Conservation (phyloP, 2,113 vertebrate species). For the Oncorhynchus masou region DNA sequence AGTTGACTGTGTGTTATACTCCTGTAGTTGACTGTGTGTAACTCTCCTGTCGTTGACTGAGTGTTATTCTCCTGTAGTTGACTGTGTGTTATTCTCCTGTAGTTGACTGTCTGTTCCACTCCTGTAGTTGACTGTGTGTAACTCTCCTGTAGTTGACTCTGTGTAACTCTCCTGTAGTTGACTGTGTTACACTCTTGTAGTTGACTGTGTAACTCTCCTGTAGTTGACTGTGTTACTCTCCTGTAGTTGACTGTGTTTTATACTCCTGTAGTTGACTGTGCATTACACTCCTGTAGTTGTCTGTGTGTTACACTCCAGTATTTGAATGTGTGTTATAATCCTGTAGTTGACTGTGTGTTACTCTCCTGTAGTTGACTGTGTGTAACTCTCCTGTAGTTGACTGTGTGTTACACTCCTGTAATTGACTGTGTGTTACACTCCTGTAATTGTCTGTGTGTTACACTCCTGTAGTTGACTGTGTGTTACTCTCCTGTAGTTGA, state of each 20-base stretch:
- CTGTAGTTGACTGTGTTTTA: no score
- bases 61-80: conserved; percentile 24
- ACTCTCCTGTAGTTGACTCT: conserved; percentile 23
- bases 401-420: conserved; percentile 26
- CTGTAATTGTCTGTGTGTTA: no score
- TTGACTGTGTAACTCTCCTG: conserved; percentile 2
- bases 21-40: no score
- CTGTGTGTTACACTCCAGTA: conserved; percentile 23
- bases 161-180: conserved; percentile 24
- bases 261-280: conserved; percentile 8
- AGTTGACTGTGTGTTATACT: conserved; percentile 25
- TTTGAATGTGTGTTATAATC: conserved; percentile 21
- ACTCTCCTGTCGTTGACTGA: conserved; percentile 21
- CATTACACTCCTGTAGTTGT: conserved; percentile 23
- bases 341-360: neutral
- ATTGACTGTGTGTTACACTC: conserved; percentile 22
- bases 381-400: conserved; percentile 24
- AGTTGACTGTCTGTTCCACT: conserved; percentile 24
- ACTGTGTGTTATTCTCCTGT: conserved; percentile 23
- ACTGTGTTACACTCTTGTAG: conserved; percentile 24
- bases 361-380: conserved; percentile 17
- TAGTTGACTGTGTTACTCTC: conserved; percentile 4
- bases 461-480: no score
- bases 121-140: no score
- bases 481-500: no score